These are phyloP conservation scores for Rhogogaster chlorosoma DNA, from an alignment of 2,888 invertebrate genomes.

Conservation along the genomic window DNA sequence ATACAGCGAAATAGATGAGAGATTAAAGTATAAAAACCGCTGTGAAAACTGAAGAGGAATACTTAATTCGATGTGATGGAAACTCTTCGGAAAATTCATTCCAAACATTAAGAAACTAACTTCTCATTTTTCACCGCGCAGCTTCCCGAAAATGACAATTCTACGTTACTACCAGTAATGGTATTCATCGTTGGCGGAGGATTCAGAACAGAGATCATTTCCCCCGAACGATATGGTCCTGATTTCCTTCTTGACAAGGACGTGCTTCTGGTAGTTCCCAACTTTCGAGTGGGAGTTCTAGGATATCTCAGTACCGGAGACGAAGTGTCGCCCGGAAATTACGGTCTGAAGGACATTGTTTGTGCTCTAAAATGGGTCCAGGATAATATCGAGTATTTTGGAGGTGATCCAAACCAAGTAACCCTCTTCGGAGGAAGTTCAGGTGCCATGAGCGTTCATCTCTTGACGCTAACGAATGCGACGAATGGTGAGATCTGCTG, in stretches of 20 bases:
- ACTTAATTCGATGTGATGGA: background rate
- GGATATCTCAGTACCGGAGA: slow-evolving; percentile 31
- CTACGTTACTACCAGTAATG: background rate
- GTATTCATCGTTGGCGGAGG: slow-evolving; percentile 1
- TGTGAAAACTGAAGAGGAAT: background rate
- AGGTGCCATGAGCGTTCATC: background rate
- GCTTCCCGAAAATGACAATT: background rate
- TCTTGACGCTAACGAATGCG: background rate
- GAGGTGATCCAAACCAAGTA: slow-evolving; percentile 10
- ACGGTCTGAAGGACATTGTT: slow-evolving; percentile 15
- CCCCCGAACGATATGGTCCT: background rate
- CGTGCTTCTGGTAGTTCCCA: background rate
- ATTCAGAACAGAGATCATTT: background rate
- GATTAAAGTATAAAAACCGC: too few species aligned
- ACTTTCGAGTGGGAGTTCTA: slow-evolving; percentile 6
- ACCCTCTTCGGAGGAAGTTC: slow-evolving; percentile 8
- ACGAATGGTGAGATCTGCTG: background rate
- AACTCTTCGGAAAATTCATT: background rate
- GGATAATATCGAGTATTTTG: slow-evolving; percentile 18
- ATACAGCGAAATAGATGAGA: background rate
- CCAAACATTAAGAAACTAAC: background rate
- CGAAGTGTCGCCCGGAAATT: slow-evolving; percentile 22
- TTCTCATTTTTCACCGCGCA: background rate
- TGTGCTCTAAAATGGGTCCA: background rate
- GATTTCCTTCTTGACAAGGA: background rate